phyloP scores from a whole-genome alignment of 92 coral and sea anemone species.

The Zoanthus gigantus region DNA sequence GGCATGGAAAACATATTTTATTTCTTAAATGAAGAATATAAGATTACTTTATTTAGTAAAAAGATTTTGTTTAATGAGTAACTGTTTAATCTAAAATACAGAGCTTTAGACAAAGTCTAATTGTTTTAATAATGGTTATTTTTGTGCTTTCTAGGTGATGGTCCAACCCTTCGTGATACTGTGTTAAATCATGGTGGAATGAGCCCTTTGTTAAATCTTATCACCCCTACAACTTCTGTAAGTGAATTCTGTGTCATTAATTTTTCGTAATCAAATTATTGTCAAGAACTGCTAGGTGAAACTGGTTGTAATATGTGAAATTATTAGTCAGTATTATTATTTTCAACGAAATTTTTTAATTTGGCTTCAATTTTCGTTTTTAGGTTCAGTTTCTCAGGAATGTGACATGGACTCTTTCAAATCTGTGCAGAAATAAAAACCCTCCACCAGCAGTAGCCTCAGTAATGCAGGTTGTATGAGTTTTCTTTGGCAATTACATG shows the following conservation, averaged over 20 bases:
- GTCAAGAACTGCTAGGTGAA: too few relatives aligned
- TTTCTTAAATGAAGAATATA: too few relatives aligned
- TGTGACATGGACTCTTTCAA: conserved; percentile 97
- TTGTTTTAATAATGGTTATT: not conserved
- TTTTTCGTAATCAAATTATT: too few relatives aligned
- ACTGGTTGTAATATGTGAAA: not conserved
- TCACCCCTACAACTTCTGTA: conserved; percentile 22
- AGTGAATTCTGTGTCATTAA: not conserved
- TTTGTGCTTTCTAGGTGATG: conserved; percentile 77
- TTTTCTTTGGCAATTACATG: not conserved
- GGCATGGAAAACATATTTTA: too few relatives aligned
- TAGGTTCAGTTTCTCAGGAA: conserved; percentile 87
- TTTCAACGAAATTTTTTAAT: not conserved
- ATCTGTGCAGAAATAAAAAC: conserved; percentile 96
- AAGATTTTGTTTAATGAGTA: too few relatives aligned
- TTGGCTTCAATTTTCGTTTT: not conserved
- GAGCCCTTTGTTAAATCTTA: conserved; percentile 75
- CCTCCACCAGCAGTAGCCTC: conserved; percentile 92
- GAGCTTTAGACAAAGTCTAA: too few relatives aligned
- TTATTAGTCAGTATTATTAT: too few relatives aligned
- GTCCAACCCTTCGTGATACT: conserved; percentile 84
- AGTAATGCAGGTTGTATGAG: conserved; percentile 68
- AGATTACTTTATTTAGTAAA: too few relatives aligned
- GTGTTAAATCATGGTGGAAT: conserved; percentile 83
- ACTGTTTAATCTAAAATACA: too few relatives aligned